Percentiles rank a stretch among this genome's conserved stretches.
These are phyloP conservation scores for Mormyrus proboscirostris DNA, from an alignment of 2,797 vertebrate species.

Conservation along the genomic window DNA sequence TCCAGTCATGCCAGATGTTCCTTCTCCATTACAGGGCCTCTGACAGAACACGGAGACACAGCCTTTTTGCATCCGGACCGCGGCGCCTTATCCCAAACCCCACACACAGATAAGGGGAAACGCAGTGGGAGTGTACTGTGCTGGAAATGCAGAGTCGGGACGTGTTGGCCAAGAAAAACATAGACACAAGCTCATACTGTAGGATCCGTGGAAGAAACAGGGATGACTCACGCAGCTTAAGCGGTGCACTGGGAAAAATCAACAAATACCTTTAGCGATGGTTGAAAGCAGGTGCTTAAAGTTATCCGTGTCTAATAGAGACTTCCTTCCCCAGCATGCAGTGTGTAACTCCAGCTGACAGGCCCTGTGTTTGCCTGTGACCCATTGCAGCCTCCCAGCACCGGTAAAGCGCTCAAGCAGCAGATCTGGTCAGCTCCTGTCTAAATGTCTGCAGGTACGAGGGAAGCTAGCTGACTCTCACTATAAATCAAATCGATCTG, in stretches of 20 bases:
- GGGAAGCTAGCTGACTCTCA: constrained; percentile 8
- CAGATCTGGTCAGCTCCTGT: not conserved
- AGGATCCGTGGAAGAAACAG: not conserved
- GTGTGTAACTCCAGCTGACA: constrained; percentile 15
- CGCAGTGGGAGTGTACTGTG: not conserved
- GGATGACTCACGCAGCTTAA: not conserved
- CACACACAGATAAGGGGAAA: not conserved
- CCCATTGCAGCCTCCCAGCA: not conserved
- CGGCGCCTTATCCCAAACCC: not conserved
- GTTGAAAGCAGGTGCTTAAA: constrained; percentile 16
- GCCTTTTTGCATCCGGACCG: not conserved
- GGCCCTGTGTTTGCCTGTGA: not conserved
- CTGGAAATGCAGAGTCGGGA: not conserved
- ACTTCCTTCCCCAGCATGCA: constrained; percentile 13
- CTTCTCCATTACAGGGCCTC: not conserved
- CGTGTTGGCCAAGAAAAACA: not conserved
- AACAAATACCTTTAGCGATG: constrained; percentile 8
- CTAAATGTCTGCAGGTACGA: not conserved
- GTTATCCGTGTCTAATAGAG: constrained; percentile 20
- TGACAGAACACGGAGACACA: not conserved
- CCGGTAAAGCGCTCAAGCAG: not conserved
- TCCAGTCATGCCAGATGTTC: not conserved
- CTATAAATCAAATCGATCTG: not conserved
- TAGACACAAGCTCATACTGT: not conserved
- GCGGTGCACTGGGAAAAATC: not conserved